Evolutionary conservation across 2,797 vertebrate species (phyloP).

Genomic region (Acrossocheilus fasciatus): DNA sequence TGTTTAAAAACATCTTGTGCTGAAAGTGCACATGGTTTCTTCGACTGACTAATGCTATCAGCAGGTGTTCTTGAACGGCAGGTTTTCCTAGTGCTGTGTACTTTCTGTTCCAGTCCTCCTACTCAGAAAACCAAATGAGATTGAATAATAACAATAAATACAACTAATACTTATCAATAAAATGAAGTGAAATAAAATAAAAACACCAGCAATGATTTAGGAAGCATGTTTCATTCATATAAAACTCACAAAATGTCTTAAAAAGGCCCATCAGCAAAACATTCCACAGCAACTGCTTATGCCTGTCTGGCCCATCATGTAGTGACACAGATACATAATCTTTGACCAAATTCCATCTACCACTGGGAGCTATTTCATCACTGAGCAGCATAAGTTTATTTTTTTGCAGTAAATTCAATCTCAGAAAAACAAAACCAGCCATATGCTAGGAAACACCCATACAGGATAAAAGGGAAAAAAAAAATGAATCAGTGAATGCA

Average conservation of each 20-base stretch:
- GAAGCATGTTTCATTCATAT: not conserved
- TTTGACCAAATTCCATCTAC: not conserved
- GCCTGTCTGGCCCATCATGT: not conserved
- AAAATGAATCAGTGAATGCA: no score
- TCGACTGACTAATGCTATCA: not conserved
- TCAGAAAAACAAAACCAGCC: not conserved
- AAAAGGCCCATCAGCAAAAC: not conserved
- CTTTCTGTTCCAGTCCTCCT: not conserved
- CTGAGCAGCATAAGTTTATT: not conserved
- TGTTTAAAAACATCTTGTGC: not conserved
- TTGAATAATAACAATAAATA: not conserved
- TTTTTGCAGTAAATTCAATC: not conserved
- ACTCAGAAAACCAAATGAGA: not conserved
- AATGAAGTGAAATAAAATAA: not conserved
- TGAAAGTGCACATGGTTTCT: not conserved
- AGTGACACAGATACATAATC: not conserved
- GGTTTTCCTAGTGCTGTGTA: constrained; percentile 60
- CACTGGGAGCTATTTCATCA: not conserved
- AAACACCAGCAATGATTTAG: not conserved
- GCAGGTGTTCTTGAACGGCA: constrained; percentile 60
- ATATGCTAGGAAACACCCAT: not conserved
- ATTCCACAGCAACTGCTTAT: not conserved
- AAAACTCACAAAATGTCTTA: not conserved
- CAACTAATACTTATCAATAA: not conserved
- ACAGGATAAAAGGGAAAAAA: no score